These are phyloP conservation scores for Apistogramma diplotaenia DNA, from an alignment of 2,113 vertebrate species.

Conservation along the genomic window DNA sequence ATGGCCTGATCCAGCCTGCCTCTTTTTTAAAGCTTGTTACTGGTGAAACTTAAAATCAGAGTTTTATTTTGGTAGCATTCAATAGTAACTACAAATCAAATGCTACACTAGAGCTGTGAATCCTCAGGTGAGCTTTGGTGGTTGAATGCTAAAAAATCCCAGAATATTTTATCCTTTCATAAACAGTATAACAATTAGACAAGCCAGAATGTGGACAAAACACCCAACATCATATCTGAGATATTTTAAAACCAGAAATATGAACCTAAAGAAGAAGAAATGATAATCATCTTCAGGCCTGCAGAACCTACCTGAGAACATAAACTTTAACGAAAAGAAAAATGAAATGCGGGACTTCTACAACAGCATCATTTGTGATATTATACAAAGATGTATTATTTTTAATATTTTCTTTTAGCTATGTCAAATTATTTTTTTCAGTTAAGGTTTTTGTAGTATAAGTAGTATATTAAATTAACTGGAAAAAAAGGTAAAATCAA, in stretches of 20 bases:
- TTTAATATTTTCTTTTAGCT: background rate
- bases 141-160: rapidly evolving
- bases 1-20: background rate
- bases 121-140: background rate
- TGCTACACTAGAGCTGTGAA: background rate
- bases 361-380: background rate
- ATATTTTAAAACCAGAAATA: background rate
- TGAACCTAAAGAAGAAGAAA: background rate
- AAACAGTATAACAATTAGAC: background rate
- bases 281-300: background rate
- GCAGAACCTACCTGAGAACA: background rate
- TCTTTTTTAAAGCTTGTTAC: background rate
- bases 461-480: background rate
- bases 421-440: slow-evolving; percentile 1
- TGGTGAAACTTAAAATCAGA: background rate
- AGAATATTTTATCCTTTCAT: background rate
- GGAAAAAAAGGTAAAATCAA: background rate
- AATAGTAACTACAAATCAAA: background rate
- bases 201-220: background rate
- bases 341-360: slow-evolving; percentile 38
- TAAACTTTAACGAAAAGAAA: background rate
- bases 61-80: background rate
- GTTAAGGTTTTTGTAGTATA: background rate
- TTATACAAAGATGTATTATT: background rate
- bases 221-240: background rate